Conservation (phyloP, 2,888 invertebrate species). For the Papilio demoleus region DNA sequence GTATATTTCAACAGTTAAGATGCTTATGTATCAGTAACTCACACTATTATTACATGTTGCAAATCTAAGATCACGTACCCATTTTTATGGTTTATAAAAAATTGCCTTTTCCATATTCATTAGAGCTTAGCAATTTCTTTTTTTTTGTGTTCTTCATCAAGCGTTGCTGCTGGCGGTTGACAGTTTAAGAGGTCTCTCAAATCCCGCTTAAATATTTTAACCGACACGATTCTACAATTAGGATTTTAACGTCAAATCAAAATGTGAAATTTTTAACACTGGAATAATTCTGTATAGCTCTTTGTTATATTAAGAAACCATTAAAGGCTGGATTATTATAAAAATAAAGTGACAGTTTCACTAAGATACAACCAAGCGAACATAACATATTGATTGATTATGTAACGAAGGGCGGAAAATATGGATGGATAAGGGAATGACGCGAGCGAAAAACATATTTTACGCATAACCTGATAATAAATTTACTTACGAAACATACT, state of each 20-base stretch:
- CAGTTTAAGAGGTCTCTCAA: constrained; percentile 39
- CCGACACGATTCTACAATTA: constrained; percentile 32
- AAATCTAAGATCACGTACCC: too few species aligned
- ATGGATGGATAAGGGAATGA: neutral
- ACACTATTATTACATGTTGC: too few species aligned
- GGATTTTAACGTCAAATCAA: constrained; percentile 9
- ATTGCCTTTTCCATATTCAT: neutral
- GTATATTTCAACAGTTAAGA: too few species aligned
- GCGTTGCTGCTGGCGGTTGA: constrained; percentile 28
- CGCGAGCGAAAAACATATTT: neutral
- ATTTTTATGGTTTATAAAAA: neutral
- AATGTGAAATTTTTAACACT: too few species aligned
- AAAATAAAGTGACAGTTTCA: neutral
- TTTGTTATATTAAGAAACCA: neutral
- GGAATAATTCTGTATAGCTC: too few species aligned
- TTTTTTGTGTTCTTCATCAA: constrained; percentile 10
- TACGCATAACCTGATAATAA: neutral
- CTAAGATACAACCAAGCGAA: neutral
- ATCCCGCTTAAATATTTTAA: constrained; percentile 37
- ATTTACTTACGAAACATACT: too few species aligned
- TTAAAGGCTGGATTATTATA: neutral
- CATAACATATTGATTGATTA: neutral
- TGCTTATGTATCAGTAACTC: too few species aligned
- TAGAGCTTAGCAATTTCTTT: neutral
- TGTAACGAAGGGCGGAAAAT: neutral